Conservation (phyloP, 1,140 invertebrate species). For the Drosophila bocki region DNA sequence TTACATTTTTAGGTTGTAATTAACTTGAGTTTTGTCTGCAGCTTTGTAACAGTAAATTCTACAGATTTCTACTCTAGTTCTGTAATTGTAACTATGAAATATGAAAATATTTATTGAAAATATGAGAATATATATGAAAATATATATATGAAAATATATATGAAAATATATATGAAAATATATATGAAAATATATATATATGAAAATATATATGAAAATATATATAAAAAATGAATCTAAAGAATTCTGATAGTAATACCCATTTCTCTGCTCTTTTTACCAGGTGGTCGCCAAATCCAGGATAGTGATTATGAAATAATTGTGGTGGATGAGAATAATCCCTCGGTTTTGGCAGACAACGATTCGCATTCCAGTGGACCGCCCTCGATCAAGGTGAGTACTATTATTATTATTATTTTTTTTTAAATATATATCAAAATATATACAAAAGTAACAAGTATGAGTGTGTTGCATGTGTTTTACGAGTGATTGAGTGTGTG, state of each 20-base stretch:
- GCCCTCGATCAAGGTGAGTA: slow-evolving; percentile 92
- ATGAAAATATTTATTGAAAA: background rate
- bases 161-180: background rate
- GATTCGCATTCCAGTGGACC: slow-evolving; percentile 90
- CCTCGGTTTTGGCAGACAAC: slow-evolving; percentile 91
- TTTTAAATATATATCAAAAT: background rate
- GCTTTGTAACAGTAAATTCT: slow-evolving; percentile 53
- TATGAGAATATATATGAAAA: background rate
- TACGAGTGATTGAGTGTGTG: slow-evolving; percentile 14
- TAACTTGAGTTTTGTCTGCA: slow-evolving; percentile 23
- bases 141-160: background rate
- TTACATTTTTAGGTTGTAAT: slow-evolving; percentile 6
- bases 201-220: slow-evolving; percentile 6
- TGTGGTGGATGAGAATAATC: slow-evolving; percentile 95
- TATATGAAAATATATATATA: slow-evolving; percentile 3
- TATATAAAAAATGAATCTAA: background rate
- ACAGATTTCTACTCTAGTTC: slow-evolving; percentile 50
- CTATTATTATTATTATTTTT: background rate
- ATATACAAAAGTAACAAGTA: background rate
- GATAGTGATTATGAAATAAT: slow-evolving; percentile 96
- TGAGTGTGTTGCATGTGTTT: slow-evolving; percentile 19
- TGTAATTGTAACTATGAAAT: slow-evolving; percentile 44
- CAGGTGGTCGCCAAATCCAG: slow-evolving; percentile 86
- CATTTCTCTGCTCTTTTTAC: slow-evolving; percentile 24
- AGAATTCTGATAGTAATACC: slow-evolving; percentile 3